These are phyloP conservation scores for Sipha maydis DNA, from an alignment of 2,888 invertebrate genomes.

Conservation along the genomic window DNA sequence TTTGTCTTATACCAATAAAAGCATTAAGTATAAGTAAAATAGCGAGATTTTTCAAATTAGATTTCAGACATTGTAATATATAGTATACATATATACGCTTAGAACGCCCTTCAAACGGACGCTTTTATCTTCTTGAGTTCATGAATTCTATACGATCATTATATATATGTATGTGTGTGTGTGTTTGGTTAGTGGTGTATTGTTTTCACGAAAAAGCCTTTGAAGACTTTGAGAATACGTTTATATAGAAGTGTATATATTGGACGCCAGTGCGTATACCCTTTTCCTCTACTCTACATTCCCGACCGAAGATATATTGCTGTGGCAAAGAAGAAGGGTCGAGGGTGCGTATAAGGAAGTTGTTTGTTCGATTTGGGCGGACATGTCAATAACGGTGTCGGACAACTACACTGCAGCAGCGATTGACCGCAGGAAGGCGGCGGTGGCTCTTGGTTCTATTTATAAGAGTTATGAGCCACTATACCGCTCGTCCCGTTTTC, in stretches of 20 bases:
- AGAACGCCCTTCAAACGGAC: too few species aligned
- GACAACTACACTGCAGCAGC: not conserved
- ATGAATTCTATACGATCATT: too few species aligned
- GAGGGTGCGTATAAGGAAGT: not conserved
- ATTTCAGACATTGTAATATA: too few species aligned
- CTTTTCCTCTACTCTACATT: too few species aligned
- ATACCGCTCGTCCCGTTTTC: not conserved
- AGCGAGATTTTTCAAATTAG: too few species aligned
- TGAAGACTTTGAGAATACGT: not conserved
- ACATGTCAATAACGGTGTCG: constrained; percentile 15
- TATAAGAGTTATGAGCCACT: not conserved
- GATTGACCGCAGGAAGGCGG: not conserved
- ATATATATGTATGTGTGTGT: too few species aligned
- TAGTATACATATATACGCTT: too few species aligned
- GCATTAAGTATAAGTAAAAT: too few species aligned
- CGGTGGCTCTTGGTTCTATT: not conserved
- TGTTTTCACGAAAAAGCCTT: not conserved
- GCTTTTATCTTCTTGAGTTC: too few species aligned
- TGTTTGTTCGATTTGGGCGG: constrained; percentile 17
- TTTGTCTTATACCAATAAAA: too few species aligned
- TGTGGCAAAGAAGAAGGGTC: not conserved
- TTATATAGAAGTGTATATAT: not conserved
- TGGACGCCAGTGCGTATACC: not conserved
- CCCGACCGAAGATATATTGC: not conserved
- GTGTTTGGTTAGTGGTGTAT: not conserved